Conservation (phyloP, 1,140 invertebrate species). For the Pinna nobilis region DNA sequence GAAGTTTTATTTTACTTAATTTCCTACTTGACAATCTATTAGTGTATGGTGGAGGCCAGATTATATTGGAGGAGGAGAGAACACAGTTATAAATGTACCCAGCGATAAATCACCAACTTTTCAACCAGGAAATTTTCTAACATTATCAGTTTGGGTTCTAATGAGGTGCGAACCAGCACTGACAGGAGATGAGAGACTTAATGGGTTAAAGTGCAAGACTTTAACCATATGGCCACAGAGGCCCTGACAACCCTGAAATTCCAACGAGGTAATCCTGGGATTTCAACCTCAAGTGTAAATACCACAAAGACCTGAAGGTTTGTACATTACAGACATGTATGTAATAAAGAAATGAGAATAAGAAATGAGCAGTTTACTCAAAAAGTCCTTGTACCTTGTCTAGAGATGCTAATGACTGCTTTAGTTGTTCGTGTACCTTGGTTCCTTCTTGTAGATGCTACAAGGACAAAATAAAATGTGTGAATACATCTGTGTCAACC, state of each 20-base stretch:
- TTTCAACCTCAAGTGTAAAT: too few species aligned
- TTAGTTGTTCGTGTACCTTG: conserved; percentile 86
- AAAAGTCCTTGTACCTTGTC: conserved; percentile 79
- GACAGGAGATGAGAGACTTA: too few species aligned
- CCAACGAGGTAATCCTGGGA: background rate
- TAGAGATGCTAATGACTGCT: conserved; percentile 84
- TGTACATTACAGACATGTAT: background rate
- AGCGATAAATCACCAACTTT: background rate
- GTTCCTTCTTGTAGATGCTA: conserved; percentile 91
- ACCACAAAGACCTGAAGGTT: too few species aligned
- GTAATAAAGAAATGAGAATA: background rate
- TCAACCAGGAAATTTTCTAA: background rate
- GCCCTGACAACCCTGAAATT: background rate
- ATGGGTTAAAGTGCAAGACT: too few species aligned
- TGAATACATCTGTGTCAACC: background rate
- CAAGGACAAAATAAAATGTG: conserved; percentile 54
- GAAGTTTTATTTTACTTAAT: too few species aligned
- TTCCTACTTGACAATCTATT: too few species aligned
- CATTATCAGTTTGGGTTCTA: too few species aligned
- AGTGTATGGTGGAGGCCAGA: too few species aligned
- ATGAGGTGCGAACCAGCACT: too few species aligned
- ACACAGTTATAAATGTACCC: background rate
- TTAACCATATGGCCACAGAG: too few species aligned
- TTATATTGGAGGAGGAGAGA: too few species aligned
- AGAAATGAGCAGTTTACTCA: background rate